Conservation (phyloP, 2,113 vertebrate species). For the Scartelaos histophorus region DNA sequence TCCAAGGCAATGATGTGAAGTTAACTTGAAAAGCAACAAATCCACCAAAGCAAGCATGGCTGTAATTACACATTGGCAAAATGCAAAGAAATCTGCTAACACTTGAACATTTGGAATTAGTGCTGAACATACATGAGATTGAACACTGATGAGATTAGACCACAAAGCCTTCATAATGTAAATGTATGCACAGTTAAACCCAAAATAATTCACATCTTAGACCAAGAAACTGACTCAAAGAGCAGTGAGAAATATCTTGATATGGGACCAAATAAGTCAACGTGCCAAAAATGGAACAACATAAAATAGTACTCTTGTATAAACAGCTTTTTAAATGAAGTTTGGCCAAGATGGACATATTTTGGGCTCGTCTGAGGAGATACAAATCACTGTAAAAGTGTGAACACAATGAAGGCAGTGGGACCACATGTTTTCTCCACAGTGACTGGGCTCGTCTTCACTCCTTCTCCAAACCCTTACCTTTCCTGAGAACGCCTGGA, state of each 20-base stretch:
- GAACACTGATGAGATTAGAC: conserved; percentile 72
- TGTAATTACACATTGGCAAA: conserved; percentile 49
- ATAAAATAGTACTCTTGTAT: background rate
- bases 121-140: conserved; percentile 59
- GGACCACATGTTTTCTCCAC: conserved; percentile 63
- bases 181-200: conserved; percentile 5
- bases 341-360: background rate
- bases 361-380: background rate
- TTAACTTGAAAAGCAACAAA: conserved; percentile 53
- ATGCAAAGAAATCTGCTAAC: conserved; percentile 60
- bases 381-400: background rate
- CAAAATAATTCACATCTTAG: background rate
- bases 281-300: too few relatives aligned
- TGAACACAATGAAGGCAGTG: conserved; percentile 60
- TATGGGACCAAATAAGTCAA: too few relatives aligned
- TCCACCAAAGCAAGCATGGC: conserved; percentile 61
- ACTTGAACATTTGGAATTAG: conserved; percentile 65
- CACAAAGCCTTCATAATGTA: conserved; percentile 61
- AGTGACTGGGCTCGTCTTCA: conserved; percentile 48
- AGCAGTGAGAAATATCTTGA: background rate
- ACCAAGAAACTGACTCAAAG: background rate
- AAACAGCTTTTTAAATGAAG: background rate
- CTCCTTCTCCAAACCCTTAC: conserved; percentile 78
- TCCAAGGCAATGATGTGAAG: conserved; percentile 55
- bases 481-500: conserved; percentile 83